A percentile compares a stretch with the other conserved stretches of the same genome.
Evolutionary conservation across 2,888 invertebrate genomes (phyloP).

Genomic region (Caenorhabditis panamensis): DNA sequence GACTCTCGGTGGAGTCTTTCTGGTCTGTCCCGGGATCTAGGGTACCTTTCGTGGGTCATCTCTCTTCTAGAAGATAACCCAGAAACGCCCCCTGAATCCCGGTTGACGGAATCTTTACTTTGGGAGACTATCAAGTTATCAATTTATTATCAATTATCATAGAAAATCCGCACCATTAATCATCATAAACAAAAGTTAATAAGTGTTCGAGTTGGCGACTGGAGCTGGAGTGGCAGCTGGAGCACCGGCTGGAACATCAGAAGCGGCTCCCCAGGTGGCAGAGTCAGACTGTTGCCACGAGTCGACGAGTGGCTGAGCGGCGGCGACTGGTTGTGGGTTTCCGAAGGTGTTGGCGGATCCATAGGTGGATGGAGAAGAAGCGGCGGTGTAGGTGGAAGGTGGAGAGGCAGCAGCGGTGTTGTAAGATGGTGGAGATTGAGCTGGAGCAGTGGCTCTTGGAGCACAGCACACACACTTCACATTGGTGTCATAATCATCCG

Average conservation of each 20-base stretch:
- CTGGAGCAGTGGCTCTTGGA: constrained; percentile 51
- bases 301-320: constrained; percentile 39
- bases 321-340: constrained; percentile 25
- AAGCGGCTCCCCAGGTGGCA: constrained; percentile 50
- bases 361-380: background rate
- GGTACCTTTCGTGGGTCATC: too few relatives aligned
- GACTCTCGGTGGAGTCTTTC: too few relatives aligned
- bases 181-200: constrained; percentile 4
- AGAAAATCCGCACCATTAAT: too few relatives aligned
- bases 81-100: too few relatives aligned
- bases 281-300: constrained; percentile 32
- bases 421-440: constrained; percentile 34
- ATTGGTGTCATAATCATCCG: constrained; percentile 54
- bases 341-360: constrained; percentile 28
- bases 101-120: too few relatives aligned
- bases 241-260: constrained; percentile 40
- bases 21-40: too few relatives aligned
- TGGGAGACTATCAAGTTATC: too few relatives aligned
- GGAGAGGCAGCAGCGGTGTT: constrained; percentile 6
- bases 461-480: constrained; percentile 72
- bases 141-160: too few relatives aligned
- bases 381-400: background rate
- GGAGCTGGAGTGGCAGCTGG: constrained; percentile 45
- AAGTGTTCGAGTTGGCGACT: constrained; percentile 20
- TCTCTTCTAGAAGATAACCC: too few relatives aligned